Evolutionary conservation across 2,797 vertebrate species (phyloP).

Genomic region (Takifugu rubripes): DNA sequence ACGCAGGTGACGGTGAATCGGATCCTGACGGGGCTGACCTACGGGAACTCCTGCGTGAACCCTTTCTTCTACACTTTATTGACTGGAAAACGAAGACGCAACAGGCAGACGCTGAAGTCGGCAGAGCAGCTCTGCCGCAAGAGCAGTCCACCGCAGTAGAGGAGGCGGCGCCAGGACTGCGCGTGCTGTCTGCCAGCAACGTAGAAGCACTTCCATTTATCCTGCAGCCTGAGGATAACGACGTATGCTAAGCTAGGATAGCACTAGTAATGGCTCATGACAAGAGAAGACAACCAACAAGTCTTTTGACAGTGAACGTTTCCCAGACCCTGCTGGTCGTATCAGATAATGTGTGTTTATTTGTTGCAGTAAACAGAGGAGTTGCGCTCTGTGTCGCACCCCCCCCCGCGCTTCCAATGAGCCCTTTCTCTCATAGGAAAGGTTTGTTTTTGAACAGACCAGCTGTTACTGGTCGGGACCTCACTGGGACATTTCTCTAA

Average conservation of each 20-base stretch:
- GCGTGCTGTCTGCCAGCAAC: neutral
- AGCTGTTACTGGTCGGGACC: conserved; percentile 15
- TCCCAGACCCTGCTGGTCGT: neutral
- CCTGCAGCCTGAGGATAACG: conserved; percentile 19
- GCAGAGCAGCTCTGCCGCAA: conserved; percentile 75
- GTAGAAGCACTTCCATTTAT: conserved; percentile 10
- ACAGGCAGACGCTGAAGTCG: conserved; percentile 59
- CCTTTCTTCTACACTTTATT: conserved; percentile 87
- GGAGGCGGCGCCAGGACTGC: neutral
- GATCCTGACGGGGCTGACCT: conserved; percentile 83
- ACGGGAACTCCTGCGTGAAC: conserved; percentile 86
- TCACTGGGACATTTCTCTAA: conserved; percentile 28
- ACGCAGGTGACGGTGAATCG: conserved; percentile 84
- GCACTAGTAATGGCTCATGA: conserved; percentile 31
- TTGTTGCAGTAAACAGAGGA: conserved; percentile 12
- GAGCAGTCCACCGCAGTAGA: conserved; percentile 65
- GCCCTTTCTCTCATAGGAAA: conserved; percentile 34
- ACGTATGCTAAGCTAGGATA: conserved; percentile 21
- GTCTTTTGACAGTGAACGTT: neutral
- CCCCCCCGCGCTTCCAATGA: conserved; percentile 35
- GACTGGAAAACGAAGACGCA: conserved; percentile 75
- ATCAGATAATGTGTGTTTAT: conserved; percentile 21
- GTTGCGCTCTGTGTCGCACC: conserved; percentile 15
- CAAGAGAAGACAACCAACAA: conserved; percentile 24
- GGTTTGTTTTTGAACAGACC: conserved; percentile 46